Base-by-base conservation (phyloP, 1,140 invertebrate genomes). In the Neodiprion pinetum region DNA sequence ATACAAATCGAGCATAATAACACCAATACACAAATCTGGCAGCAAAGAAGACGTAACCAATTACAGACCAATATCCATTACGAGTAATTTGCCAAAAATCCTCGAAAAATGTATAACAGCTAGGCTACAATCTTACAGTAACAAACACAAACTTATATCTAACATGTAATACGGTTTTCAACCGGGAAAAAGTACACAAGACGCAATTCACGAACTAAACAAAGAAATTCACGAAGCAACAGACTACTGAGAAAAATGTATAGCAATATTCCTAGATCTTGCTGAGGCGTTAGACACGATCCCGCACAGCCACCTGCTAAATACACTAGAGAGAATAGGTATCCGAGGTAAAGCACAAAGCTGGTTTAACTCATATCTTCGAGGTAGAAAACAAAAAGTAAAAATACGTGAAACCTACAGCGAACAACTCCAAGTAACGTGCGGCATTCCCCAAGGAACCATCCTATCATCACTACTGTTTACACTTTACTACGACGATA, bases 261-360 rank as follows among this genome's bases (percentile, higher is more conserved):
- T 74, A 8, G 67, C 48, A 11, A 70, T 82, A 47, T 79, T 81
- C 69, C 66, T 82, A 7, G 78, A 84, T 70, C 72, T 84, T 67
- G 73, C 72, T 40, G 83, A 81, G 48, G 82, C 83, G 2, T 85
- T 84, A 48, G 82, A 85, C 67, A 74, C 77, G 50, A 78, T 83
- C n/a, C 72, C 77, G 71, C 77, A 79, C 50, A 69, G 77, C 23
- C 21, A 23, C 28, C 50, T 83, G 10, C 67, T 81, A n/a, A 70
- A 53, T 14, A 79, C 76, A 75, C 69, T 82, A 66, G 72, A 78
- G 21, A 67, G 71, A 9, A 67, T 72, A 28, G 80, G 80, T 10
- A 74, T 83, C 9, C 76, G 79, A 77, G 80, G 80, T 12, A 76
- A 70, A 65, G 48, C 76, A 17, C 72, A 74, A 11, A 71, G 77